Conservation (phyloP, 2,888 invertebrate species). For the Parasteatoda lunata region DNA sequence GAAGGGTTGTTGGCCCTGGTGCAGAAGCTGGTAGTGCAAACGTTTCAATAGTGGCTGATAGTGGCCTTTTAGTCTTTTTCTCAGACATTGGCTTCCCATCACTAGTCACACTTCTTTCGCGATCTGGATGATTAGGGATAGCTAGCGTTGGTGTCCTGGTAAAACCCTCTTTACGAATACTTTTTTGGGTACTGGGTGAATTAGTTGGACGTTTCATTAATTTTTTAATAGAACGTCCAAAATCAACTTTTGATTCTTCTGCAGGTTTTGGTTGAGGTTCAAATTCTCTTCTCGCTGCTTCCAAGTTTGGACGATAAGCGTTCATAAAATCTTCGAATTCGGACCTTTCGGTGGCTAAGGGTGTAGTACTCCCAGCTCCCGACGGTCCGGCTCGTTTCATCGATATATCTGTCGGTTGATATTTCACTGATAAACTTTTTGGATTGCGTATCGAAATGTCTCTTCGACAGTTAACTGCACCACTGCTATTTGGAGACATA, state of each 20-base stretch:
- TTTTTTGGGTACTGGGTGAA: constrained; percentile 43
- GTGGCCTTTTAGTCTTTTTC: constrained; percentile 53
- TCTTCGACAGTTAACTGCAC: constrained; percentile 29
- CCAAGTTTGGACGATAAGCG: constrained; percentile 58
- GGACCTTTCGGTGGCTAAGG: constrained; percentile 53
- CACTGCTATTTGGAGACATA: constrained; percentile 64
- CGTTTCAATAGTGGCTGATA: constrained; percentile 44
- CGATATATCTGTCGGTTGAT: constrained; percentile 36
- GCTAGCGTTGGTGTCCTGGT: constrained; percentile 41
- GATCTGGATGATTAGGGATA: constrained; percentile 13
- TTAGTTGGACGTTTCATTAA: constrained; percentile 49
- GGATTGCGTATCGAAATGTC: constrained; percentile 29
- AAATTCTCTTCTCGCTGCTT: constrained; percentile 17
- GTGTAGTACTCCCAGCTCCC: constrained; percentile 49
- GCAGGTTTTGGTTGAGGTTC: constrained; percentile 3
- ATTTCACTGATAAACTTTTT: not conserved
- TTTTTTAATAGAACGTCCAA: constrained; percentile 60
- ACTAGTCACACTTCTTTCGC: constrained; percentile 33
- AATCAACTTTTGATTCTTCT: constrained; percentile 48
- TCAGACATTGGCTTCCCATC: constrained; percentile 26
- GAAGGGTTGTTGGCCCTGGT: constrained; percentile 9
- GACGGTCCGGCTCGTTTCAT: constrained; percentile 58
- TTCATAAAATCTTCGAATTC: constrained; percentile 66
- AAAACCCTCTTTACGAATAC: constrained; percentile 43
- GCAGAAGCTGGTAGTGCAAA: not conserved